Base-by-base conservation (phyloP, 2,113 vertebrate species). In the Geococcyx californianus region DNA sequence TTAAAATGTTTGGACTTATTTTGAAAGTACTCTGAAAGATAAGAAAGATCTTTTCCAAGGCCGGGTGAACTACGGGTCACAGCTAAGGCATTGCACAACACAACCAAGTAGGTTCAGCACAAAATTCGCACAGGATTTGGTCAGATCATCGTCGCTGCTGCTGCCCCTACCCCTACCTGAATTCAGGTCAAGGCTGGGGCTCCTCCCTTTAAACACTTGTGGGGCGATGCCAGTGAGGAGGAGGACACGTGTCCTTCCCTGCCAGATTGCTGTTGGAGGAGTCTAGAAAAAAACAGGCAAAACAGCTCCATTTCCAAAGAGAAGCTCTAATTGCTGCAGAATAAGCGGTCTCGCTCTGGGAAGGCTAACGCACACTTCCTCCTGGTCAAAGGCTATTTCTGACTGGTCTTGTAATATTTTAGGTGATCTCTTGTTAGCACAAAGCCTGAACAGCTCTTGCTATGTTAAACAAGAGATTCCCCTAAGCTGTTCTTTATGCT, bases 11-110 rank as follows among this genome's bases (percentile, higher is more conserved):
- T 86, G 91, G 69, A 70, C 47, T 89, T 75, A 84, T 87, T 94
- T 87, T 96, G 93, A 96, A 95, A 96, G 88, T 68, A n/a, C 78
- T 87, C 62, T 44, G 90, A 67, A 84, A 92, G 95, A 97, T 97
- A 96, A 95, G 86, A 86, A 75, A 26, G 58, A 87, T 82, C 47
- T 75, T 29, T 70, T 89, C 74, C 84, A 75, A 78, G 86, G 86
- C 36, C 0, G 58, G 66, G 79, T 82, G 76, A 95, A 67, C 24
- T 8, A 36, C 68, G 64, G 94, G 96, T 95, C 93, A 40, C 52
- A 25, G 75, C 66, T 63, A 60, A 90, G 36, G 49, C 76, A 26
- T 90, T 95, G 92, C 88, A 70, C 85, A 96, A 96, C 13, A 40
- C 54, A 60, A 24, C n/a, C 44, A 20, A 64, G 72, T 15, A 20